Evolutionary conservation across 2,888 invertebrate genomes (phyloP).

Genomic region (Anaspis maculata): DNA sequence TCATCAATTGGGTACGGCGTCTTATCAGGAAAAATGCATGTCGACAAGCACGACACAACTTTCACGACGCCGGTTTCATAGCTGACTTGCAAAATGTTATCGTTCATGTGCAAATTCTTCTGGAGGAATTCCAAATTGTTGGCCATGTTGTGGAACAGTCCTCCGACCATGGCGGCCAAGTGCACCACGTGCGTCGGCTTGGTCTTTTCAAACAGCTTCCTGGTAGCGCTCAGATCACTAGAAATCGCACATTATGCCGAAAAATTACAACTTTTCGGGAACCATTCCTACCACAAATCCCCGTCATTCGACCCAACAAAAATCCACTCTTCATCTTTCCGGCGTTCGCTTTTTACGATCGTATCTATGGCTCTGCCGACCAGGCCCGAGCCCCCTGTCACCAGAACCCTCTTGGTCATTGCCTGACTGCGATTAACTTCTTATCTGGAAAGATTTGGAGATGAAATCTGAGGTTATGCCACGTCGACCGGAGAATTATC

Average conservation of each 20-base stretch:
- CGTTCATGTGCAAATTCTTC: too few species aligned
- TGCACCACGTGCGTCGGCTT: slow-evolving; percentile 94
- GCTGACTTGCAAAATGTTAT: too few species aligned
- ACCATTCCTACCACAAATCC: slow-evolving; percentile 67
- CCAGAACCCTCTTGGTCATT: slow-evolving; percentile 64
- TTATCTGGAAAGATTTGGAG: too few species aligned
- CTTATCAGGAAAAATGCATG: slow-evolving; percentile 98
- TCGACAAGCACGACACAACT: slow-evolving; percentile 97
- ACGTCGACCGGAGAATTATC: too few species aligned
- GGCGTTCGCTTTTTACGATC: slow-evolving; percentile 53
- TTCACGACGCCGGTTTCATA: slow-evolving; percentile 73
- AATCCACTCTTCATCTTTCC: slow-evolving; percentile 70
- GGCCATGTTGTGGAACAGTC: slow-evolving; percentile 90
- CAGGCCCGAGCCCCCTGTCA: slow-evolving; percentile 96
- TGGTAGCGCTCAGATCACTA: slow-evolving; percentile 69
- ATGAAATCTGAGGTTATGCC: too few species aligned
- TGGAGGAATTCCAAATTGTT: slow-evolving; percentile 92
- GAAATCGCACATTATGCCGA: too few species aligned
- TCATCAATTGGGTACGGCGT: slow-evolving; percentile 97
- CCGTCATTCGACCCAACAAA: slow-evolving; percentile 91
- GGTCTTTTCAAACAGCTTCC: slow-evolving; percentile 67
- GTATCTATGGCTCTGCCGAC: slow-evolving; percentile 83
- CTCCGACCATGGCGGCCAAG: slow-evolving; percentile 97
- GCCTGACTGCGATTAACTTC: too few species aligned
- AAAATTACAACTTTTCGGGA: too few species aligned